Conservation (phyloP, 35 echinoderm and acorn worm species). For the Heliocidaris erythrogramma region DNA sequence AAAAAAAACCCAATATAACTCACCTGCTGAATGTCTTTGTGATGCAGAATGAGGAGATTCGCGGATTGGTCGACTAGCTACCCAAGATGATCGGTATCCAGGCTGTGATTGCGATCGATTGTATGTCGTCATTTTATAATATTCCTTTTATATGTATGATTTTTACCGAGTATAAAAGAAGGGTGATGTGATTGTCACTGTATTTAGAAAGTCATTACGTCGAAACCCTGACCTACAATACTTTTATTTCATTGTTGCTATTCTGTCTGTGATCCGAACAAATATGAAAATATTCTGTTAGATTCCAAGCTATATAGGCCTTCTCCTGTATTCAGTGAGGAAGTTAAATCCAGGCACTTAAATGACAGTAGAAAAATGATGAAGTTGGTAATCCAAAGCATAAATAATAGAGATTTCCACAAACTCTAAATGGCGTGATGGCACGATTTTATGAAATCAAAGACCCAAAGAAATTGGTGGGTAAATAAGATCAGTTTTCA, state of each 20-base stretch:
- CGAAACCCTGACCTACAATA: neutral
- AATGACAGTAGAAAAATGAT: neutral
- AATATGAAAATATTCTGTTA: neutral
- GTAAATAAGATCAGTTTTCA: neutral
- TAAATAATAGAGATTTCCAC: neutral
- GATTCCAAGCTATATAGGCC: neutral
- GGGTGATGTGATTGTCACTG: neutral
- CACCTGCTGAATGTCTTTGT: neutral
- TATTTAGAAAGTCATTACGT: neutral
- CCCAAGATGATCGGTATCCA: slow-evolving; percentile 22
- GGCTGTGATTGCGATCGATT: slow-evolving; percentile 35
- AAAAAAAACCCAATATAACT: too few relatives aligned
- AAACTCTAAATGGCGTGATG: neutral
- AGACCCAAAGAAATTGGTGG: neutral
- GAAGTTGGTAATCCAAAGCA: neutral
- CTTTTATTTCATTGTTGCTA: neutral
- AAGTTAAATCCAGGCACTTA: neutral
- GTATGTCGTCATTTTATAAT: slow-evolving; percentile 24
- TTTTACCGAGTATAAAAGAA: neutral
- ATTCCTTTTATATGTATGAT: neutral
- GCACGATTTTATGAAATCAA: neutral
- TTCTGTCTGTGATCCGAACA: neutral
- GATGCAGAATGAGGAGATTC: neutral
- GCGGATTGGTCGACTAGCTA: neutral
- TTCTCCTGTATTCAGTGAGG: neutral